Conservation (phyloP, 2,797 vertebrate species). For the Anniella stebbinsi region DNA sequence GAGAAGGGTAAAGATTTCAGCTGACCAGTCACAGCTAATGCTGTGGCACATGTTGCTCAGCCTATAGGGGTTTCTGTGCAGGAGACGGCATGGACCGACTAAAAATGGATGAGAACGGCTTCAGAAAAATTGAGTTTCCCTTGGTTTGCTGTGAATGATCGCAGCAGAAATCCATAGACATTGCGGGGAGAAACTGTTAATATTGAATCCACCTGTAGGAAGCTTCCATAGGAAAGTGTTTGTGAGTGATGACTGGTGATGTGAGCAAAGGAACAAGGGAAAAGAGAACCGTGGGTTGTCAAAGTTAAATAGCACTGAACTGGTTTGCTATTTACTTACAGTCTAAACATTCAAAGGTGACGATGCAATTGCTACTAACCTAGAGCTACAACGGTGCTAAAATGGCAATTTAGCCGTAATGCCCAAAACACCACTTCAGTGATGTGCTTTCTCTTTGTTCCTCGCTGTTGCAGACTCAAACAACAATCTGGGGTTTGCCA, state of each 20-base stretch:
- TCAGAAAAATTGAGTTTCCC: background rate
- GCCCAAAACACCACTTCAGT: background rate
- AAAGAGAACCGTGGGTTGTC: too few species aligned
- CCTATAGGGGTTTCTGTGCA: background rate
- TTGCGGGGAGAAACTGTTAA: background rate
- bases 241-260: background rate
- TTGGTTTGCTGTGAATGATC: background rate
- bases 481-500: too few species aligned
- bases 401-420: background rate
- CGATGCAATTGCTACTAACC: background rate
- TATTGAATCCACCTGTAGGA: background rate
- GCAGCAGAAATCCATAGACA: background rate
- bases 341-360: background rate
- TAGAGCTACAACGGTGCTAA: background rate
- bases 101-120: background rate
- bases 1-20: too few species aligned
- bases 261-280: too few species aligned
- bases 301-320: background rate
- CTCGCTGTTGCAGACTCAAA: background rate
- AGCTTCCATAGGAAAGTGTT: background rate
- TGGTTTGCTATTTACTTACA: background rate
- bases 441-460: too few species aligned
- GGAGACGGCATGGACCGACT: background rate
- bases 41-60: background rate
- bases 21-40: too few species aligned